phyloP scores from a whole-genome alignment of 2,888 invertebrate genomes.

The Drosophila multiciliata region DNA sequence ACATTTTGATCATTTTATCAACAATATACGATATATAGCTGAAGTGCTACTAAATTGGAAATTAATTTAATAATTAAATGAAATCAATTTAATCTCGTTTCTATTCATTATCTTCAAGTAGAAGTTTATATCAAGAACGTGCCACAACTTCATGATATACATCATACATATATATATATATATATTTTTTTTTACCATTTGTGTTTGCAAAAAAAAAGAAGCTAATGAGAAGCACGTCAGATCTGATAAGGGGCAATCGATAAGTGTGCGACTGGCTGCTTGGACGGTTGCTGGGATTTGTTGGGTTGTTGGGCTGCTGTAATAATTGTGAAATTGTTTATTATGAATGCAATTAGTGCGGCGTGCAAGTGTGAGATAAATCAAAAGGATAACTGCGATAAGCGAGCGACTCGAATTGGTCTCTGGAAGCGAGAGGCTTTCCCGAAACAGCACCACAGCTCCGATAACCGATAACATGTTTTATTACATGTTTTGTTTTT shows the following conservation, averaged over 20 bases:
- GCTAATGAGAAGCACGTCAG: conserved; percentile 64
- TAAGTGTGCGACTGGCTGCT: conserved; percentile 33
- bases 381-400: conserved; percentile 78
- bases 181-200: neutral
- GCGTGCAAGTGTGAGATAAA: conserved; percentile 73
- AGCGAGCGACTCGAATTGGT: conserved; percentile 58
- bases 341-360: conserved; percentile 66
- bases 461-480: conserved; percentile 76
- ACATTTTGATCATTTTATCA: neutral
- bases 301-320: conserved; percentile 11
- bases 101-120: neutral
- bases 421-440: conserved; percentile 20
- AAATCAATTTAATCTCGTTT: neutral
- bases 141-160: neutral
- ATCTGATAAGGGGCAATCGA: conserved; percentile 61
- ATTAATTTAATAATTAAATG: neutral
- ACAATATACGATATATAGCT: neutral
- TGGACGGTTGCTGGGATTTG: conserved; percentile 16
- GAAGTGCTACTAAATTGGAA: neutral
- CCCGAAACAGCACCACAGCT: conserved; percentile 18
- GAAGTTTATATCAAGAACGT: neutral
- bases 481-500: conserved; percentile 6
- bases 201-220: conserved; percentile 15
- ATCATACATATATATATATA: neutral
- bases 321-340: conserved; percentile 67